Conservation (phyloP, 2,888 invertebrate genomes). For the Miltochrista miniata region DNA sequence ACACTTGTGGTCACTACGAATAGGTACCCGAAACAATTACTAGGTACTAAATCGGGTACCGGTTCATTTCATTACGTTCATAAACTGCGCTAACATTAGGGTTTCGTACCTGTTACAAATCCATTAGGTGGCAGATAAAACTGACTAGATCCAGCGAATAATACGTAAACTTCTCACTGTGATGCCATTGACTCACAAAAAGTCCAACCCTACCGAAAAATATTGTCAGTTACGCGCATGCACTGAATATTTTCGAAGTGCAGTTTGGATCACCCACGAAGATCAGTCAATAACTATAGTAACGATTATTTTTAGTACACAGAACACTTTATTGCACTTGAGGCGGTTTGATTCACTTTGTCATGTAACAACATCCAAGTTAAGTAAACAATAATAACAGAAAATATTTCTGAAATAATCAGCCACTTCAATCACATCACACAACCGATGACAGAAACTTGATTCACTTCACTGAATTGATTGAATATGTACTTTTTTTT, state of each 20-base stretch:
- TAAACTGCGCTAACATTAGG: constrained; percentile 20
- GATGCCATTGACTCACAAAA: constrained; percentile 20
- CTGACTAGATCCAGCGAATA: constrained; percentile 10
- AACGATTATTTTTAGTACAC: constrained; percentile 21
- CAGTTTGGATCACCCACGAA: constrained; percentile 47
- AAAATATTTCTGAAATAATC: constrained; percentile 10
- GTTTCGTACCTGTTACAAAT: constrained; percentile 64
- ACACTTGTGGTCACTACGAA: constrained; percentile 14
- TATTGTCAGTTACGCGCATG: constrained; percentile 33
- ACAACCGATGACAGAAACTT: constrained; percentile 13
- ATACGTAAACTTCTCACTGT: constrained; percentile 10
- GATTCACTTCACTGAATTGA: constrained; percentile 14
- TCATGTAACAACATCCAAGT: neutral
- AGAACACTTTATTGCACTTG: constrained; percentile 7
- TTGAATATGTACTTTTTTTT: neutral
- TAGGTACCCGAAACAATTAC: constrained; percentile 37
- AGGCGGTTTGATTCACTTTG: neutral
- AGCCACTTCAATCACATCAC: constrained; percentile 10
- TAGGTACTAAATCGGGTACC: constrained; percentile 37
- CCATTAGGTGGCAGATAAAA: constrained; percentile 54
- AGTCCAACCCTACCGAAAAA: constrained; percentile 13
- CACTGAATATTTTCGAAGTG: constrained; percentile 40
- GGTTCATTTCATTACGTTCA: constrained; percentile 52
- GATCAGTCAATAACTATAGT: constrained; percentile 33
- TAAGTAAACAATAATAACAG: constrained; percentile 20